phyloP scores from a whole-genome alignment of 1,140 invertebrate species.

The Palaemon carinicauda region DNA sequence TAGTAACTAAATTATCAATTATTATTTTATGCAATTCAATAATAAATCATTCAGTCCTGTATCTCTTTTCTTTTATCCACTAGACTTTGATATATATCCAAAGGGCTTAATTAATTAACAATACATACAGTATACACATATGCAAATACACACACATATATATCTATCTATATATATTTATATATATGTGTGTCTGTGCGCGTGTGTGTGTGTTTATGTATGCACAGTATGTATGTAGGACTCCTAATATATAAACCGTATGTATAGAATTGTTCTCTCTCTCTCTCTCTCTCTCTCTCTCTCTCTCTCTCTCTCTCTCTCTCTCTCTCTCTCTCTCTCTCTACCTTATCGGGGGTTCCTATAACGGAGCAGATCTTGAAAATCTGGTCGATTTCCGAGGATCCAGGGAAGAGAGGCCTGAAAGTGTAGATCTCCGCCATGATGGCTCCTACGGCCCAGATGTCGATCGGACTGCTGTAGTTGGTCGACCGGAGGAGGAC shows the following conservation, averaged over 20 bases:
- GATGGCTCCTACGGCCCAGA: conserved; percentile 97
- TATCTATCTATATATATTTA: background rate
- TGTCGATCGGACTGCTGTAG: conserved; percentile 97
- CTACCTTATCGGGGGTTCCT: conserved; percentile 87
- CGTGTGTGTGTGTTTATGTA: no score
- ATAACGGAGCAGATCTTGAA: conserved; percentile 96
- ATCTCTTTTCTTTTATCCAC: no score
- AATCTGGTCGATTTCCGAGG: conserved; percentile 97
- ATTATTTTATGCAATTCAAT: no score
- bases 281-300: background rate
- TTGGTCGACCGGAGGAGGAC: conserved; percentile 93
- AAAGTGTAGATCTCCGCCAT: conserved; percentile 99
- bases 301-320: background rate
- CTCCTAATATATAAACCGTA: no score
- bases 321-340: background rate
- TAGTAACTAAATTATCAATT: no score
- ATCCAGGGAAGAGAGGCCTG: conserved; percentile 94
- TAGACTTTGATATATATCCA: no score
- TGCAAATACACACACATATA: background rate
- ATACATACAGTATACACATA: background rate
- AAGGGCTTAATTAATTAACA: no score
- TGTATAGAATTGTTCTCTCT: background rate
- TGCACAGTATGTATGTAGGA: no score
- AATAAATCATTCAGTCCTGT: no score
- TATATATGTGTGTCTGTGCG: no score